Conservation (phyloP, 2,888 invertebrate genomes). For the Drosophila colorata region DNA sequence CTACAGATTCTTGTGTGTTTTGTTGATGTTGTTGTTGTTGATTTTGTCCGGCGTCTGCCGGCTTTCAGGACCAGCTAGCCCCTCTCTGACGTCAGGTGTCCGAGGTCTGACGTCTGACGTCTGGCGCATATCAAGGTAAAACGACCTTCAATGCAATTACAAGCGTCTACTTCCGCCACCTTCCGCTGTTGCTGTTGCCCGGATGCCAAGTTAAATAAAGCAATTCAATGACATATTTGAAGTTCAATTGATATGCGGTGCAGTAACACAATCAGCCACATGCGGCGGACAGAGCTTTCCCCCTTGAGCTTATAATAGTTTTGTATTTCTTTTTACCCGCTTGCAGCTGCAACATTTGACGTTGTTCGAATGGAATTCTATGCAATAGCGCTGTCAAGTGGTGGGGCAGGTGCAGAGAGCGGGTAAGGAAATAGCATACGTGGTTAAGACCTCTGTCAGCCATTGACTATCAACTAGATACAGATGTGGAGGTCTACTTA, state of each 20-base stretch:
- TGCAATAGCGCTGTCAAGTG: too few species aligned
- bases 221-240: background rate
- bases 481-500: background rate
- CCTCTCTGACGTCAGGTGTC: conserved; percentile 26
- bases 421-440: too few species aligned
- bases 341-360: too few species aligned
- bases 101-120: conserved; percentile 10
- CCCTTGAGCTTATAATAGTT: background rate
- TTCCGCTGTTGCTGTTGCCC: too few species aligned
- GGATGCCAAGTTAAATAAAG: background rate
- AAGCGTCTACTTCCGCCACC: too few species aligned
- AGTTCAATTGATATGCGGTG: conserved; percentile 8
- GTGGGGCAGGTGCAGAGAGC: too few species aligned
- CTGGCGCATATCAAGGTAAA: conserved; percentile 11
- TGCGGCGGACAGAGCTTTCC: background rate
- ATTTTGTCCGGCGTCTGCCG: conserved; percentile 9
- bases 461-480: background rate
- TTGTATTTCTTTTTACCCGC: too few species aligned
- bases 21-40: background rate
- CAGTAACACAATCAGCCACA: conserved; percentile 1
- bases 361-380: too few species aligned
- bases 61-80: background rate
- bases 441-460: too few species aligned
- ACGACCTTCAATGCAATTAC: conserved; percentile 21
- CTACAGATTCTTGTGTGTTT: background rate